These are phyloP conservation scores for Drosophila antonietae DNA, from an alignment of 2,888 invertebrate species.

Conservation along the genomic window DNA sequence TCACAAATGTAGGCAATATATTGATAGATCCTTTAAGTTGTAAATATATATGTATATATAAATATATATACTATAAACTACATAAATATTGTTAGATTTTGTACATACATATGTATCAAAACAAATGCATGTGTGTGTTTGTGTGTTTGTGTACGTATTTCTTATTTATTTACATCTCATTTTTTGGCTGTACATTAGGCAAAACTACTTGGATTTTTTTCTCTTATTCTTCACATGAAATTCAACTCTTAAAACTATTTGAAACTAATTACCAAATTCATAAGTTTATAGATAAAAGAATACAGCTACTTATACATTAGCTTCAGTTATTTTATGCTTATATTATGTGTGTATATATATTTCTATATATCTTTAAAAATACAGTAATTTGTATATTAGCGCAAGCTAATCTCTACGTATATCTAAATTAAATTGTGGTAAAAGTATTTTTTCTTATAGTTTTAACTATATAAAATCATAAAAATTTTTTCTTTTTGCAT, in stretches of 20 bases:
- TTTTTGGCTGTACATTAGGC: slow-evolving; percentile 52
- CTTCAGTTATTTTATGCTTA: slow-evolving; percentile 28
- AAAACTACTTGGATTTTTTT: slow-evolving; percentile 37
- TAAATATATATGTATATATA: slow-evolving; percentile 1
- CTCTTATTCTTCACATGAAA: slow-evolving; percentile 21
- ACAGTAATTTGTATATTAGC: slow-evolving; percentile 24
- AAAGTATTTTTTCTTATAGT: slow-evolving; percentile 39
- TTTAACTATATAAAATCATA: slow-evolving; percentile 42
- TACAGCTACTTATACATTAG: slow-evolving; percentile 49
- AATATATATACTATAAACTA: slow-evolving; percentile 1
- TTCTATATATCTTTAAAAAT: slow-evolving; percentile 21
- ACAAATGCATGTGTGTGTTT: slow-evolving; percentile 54
- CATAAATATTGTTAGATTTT: slow-evolving; percentile 28
- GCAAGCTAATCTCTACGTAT: slow-evolving; percentile 36
- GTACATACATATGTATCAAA: slow-evolving; percentile 57
- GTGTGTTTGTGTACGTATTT: background rate
- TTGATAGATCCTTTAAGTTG: background rate
- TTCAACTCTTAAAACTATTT: slow-evolving; percentile 22
- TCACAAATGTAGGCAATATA: slow-evolving; percentile 1
- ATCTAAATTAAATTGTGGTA: slow-evolving; percentile 24
- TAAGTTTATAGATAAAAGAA: slow-evolving; percentile 24
- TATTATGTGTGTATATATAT: slow-evolving; percentile 21
- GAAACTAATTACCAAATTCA: slow-evolving; percentile 32
- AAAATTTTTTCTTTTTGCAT: slow-evolving; percentile 2
- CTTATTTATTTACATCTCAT: slow-evolving; percentile 53